Percentiles rank a stretch among this genome's conserved stretches.
These are phyloP conservation scores for Calycopis cecrops DNA, from an alignment of 1,140 invertebrate species.

Conservation along the genomic window DNA sequence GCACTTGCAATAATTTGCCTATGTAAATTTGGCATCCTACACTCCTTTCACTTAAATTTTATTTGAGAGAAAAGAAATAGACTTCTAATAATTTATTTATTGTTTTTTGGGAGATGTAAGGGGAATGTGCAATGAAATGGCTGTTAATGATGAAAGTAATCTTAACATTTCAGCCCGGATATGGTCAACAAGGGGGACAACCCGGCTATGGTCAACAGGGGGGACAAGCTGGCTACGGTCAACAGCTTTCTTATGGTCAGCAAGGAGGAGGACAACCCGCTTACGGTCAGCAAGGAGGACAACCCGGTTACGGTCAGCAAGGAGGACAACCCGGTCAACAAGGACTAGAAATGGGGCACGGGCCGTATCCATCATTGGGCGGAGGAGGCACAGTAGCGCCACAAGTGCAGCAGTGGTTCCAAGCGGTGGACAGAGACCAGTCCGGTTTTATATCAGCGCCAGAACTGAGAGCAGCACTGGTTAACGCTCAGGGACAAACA, in stretches of 20 bases:
- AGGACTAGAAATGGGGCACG: conserved; percentile 59
- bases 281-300: too few species aligned
- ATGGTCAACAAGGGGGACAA: conserved; percentile 30
- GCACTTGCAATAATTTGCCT: too few species aligned
- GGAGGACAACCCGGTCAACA: conserved; percentile 27
- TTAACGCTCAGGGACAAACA: conserved; percentile 90
- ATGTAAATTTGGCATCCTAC: too few species aligned
- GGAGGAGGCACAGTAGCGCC: conserved; percentile 69
- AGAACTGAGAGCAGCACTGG: conserved; percentile 88
- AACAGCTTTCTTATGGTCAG: conserved; percentile 22
- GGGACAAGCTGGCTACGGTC: conserved; percentile 37
- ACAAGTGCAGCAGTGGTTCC: conserved; percentile 88
- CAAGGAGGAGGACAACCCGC: conserved; percentile 48
- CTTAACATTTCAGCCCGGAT: conserved; percentile 35
- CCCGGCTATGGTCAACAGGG: too few species aligned
- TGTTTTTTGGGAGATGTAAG: too few species aligned
- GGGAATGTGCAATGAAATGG: too few species aligned
- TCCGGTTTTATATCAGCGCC: conserved; percentile 87
- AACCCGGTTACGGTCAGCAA: conserved; percentile 42
- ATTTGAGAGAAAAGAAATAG: too few species aligned
- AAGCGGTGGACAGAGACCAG: conserved; percentile 85
- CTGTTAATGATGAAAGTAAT: too few species aligned
- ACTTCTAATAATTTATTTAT: too few species aligned
- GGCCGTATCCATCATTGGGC: conserved; percentile 61
- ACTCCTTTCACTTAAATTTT: too few species aligned